phyloP scores from a whole-genome alignment of 2,113 vertebrate genomes.

The Sebastes fasciatus region DNA sequence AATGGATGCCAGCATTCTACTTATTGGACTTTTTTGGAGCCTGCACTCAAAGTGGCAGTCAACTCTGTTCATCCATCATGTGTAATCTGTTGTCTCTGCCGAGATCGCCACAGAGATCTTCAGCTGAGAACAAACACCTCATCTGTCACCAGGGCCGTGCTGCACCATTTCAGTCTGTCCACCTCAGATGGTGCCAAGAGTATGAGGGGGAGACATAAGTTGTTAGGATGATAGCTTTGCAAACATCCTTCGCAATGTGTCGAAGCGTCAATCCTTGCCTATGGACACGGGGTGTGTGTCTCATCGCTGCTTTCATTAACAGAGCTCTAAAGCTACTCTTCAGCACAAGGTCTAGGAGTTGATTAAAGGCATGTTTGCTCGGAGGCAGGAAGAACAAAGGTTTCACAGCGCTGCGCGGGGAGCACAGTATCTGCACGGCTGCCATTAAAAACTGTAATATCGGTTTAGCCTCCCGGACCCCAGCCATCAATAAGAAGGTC shows the following conservation, averaged over 20 bases:
- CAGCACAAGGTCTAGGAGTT: conserved; percentile 52
- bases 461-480: conserved; percentile 70
- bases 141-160: conserved; percentile 57
- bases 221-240: conserved; percentile 38
- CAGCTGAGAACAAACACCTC: conserved; percentile 64
- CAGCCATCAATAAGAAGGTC: conserved; percentile 71
- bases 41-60: conserved; percentile 41
- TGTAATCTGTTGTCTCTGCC: conserved; percentile 62
- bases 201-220: conserved; percentile 26
- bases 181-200: conserved; percentile 22
- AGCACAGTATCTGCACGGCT: conserved; percentile 60
- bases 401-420: conserved; percentile 35
- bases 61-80: conserved; percentile 62
- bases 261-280: conserved; percentile 16
- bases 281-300: conserved; percentile 6
- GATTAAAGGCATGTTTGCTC: conserved; percentile 72
- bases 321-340: conserved; percentile 60
- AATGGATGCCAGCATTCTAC: conserved; percentile 41
- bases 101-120: conserved; percentile 58
- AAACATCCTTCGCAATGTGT: conserved; percentile 39
- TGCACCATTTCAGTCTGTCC: conserved; percentile 47
- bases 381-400: conserved; percentile 62
- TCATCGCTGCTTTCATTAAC: conserved; percentile 59
- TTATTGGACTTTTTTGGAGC: conserved; percentile 52
- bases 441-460: conserved; percentile 79